phyloP scores from a whole-genome alignment of 2,888 invertebrate genomes.

The Caenorhabditis auriculariae region DNA sequence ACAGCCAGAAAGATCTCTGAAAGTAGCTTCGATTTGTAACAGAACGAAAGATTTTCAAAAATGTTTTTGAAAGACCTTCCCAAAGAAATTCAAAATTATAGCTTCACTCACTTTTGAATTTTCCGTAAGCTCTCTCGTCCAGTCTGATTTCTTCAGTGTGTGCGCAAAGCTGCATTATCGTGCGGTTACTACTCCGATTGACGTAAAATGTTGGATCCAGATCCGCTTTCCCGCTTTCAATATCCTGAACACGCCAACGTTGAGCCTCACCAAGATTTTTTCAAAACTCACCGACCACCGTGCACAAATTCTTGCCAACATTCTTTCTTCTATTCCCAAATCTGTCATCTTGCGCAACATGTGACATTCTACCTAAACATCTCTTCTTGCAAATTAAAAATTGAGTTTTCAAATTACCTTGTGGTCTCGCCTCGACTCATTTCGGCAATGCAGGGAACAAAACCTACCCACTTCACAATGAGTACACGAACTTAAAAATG shows the following conservation, averaged over 20 bases:
- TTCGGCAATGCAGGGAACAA: slow-evolving; percentile 54
- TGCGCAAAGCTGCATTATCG: slow-evolving; percentile 60
- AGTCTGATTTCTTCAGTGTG: slow-evolving; percentile 54
- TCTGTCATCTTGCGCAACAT: slow-evolving; percentile 43
- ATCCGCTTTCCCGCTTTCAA: slow-evolving; percentile 50
- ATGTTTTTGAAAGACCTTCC: too few species aligned
- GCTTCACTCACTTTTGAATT: slow-evolving; percentile 49
- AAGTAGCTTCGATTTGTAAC: slow-evolving; percentile 2
- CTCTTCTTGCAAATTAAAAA: not conserved
- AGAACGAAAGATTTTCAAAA: not conserved
- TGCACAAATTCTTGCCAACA: slow-evolving; percentile 57
- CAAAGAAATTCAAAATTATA: too few species aligned
- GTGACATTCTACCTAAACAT: slow-evolving; percentile 55
- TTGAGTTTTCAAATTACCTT: slow-evolving; percentile 20
- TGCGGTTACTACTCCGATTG: slow-evolving; percentile 50
- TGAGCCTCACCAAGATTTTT: not conserved
- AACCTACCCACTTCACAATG: slow-evolving; percentile 54
- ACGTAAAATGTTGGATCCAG: slow-evolving; percentile 51
- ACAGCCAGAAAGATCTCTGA: slow-evolving; percentile 52
- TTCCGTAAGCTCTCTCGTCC: slow-evolving; percentile 48
- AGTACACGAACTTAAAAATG: slow-evolving; percentile 44
- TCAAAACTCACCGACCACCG: slow-evolving; percentile 48
- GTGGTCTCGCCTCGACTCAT: slow-evolving; percentile 59
- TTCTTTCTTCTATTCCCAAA: slow-evolving; percentile 52
- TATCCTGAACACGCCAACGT: slow-evolving; percentile 33